phyloP scores from a whole-genome alignment of 2,797 vertebrate species.

The Myripristis murdjan region DNA sequence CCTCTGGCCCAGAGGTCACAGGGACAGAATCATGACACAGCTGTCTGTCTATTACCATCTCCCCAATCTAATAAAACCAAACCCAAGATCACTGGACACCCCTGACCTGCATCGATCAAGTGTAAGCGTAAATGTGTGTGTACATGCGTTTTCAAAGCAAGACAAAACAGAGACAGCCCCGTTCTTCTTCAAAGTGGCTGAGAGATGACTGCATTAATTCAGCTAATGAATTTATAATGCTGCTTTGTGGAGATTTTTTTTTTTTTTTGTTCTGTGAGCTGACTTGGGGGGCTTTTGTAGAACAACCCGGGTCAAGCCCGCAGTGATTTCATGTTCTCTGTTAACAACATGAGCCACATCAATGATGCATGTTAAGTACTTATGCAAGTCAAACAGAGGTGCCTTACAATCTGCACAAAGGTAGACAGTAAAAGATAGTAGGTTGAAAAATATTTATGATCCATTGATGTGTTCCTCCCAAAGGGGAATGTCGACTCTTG shows the following conservation, averaged over 20 bases:
- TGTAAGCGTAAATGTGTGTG: conserved; percentile 24
- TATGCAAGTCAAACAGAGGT: conserved; percentile 65
- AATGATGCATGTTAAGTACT: conserved; percentile 62
- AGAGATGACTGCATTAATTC: conserved; percentile 56
- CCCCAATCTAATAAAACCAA: conserved; percentile 71
- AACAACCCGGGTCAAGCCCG: conserved; percentile 8
- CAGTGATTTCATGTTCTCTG: conserved; percentile 46
- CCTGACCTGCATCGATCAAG: conserved; percentile 69
- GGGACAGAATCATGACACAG: conserved; percentile 72
- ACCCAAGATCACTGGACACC: conserved; percentile 52
- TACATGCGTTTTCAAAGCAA: conserved; percentile 33
- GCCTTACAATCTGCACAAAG: conserved; percentile 70
- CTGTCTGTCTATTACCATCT: conserved; percentile 79
- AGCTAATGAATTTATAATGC: conserved; percentile 57
- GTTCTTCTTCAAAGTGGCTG: conserved; percentile 51
- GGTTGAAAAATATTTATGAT: conserved; percentile 85
- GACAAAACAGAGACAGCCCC: conserved; percentile 33
- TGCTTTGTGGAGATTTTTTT: conserved; percentile 38
- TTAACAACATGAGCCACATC: conserved; percentile 43
- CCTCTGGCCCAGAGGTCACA: conserved; percentile 69
- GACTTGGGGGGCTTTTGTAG: conserved; percentile 27
- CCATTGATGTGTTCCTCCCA: conserved; percentile 75
- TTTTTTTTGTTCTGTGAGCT: conserved; percentile 32
- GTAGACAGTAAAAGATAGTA: too few species aligned
- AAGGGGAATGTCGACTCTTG: conserved; percentile 61